These are phyloP conservation scores for Herminia tarsipennalis DNA, from an alignment of 2,888 invertebrate species.

Conservation along the genomic window DNA sequence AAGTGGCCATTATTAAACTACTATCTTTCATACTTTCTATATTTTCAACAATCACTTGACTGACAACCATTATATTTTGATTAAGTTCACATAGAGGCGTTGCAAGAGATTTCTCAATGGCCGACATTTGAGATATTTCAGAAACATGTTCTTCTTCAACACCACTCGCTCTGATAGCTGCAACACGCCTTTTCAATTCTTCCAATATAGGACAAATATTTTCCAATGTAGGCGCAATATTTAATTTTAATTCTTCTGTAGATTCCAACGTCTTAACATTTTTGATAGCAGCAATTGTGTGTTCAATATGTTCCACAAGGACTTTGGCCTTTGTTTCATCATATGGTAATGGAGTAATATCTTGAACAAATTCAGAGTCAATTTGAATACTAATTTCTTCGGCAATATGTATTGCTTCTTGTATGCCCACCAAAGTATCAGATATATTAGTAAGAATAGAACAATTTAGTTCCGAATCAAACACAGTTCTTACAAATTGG, in stretches of 20 bases:
- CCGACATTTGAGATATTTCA: slow-evolving; percentile 71
- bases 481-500: slow-evolving; percentile 60
- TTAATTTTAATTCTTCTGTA: slow-evolving; percentile 46
- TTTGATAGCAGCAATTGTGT: slow-evolving; percentile 66
- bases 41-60: slow-evolving; percentile 68
- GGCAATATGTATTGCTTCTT: slow-evolving; percentile 65
- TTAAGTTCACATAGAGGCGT: slow-evolving; percentile 69
- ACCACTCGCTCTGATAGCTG: slow-evolving; percentile 53
- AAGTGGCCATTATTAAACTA: slow-evolving; percentile 59
- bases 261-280: slow-evolving; percentile 61
- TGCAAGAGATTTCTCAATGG: slow-evolving; percentile 70
- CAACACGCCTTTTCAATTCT: slow-evolving; percentile 68
- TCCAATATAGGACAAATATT: slow-evolving; percentile 69
- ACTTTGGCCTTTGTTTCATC: slow-evolving; percentile 55
- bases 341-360: slow-evolving; percentile 41
- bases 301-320: slow-evolving; percentile 67
- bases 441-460: slow-evolving; percentile 61
- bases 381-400: slow-evolving; percentile 62
- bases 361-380: slow-evolving; percentile 63
- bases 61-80: slow-evolving; percentile 64
- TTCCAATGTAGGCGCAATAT: slow-evolving; percentile 56
- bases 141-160: slow-evolving; percentile 56
- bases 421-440: slow-evolving; percentile 60
- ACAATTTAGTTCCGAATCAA: slow-evolving; percentile 67
- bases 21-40: slow-evolving; percentile 60